Evolutionary conservation across 2,113 vertebrate genomes (phyloP).

Genomic region (Dipodomys merriami): DNA sequence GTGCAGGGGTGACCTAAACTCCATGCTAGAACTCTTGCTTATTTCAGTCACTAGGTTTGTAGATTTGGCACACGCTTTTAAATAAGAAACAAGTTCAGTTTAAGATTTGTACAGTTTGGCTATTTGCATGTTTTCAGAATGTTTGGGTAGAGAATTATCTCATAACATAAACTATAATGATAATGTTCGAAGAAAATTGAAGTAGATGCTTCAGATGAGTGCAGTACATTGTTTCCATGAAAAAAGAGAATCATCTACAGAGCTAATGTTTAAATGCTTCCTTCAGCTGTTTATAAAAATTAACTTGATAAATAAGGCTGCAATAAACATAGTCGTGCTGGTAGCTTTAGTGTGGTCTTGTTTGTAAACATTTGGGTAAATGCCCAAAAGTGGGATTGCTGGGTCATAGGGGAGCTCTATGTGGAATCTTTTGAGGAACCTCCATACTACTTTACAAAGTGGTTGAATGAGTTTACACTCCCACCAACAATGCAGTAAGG

Average conservation of each 20-base stretch:
- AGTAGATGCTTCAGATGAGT: not conserved
- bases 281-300: slow-evolving; percentile 34
- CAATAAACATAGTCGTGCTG: too few species aligned
- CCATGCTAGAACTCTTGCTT: not conserved
- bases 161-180: slow-evolving; percentile 11
- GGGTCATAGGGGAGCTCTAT: too few species aligned
- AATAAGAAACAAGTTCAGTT: slow-evolving; percentile 18
- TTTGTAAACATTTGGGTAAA: too few species aligned
- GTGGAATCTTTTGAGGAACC: too few species aligned
- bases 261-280: slow-evolving; percentile 39
- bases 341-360: too few species aligned
- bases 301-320: not conserved
- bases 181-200: slow-evolving; percentile 42
- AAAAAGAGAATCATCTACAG: not conserved
- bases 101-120: slow-evolving; percentile 40
- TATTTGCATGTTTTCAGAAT: slow-evolving; percentile 47
- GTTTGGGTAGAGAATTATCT: slow-evolving; percentile 22
- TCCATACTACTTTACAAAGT: too few species aligned
- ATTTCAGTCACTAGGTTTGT: slow-evolving; percentile 25
- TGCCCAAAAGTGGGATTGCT: too few species aligned
- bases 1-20: slow-evolving; percentile 38
- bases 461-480: too few species aligned
- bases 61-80: slow-evolving; percentile 6
- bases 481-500: too few species aligned
- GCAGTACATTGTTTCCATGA: not conserved